These are phyloP conservation scores for Squalus acanthias DNA, from an alignment of 2,797 vertebrate species.

Conservation along the genomic window DNA sequence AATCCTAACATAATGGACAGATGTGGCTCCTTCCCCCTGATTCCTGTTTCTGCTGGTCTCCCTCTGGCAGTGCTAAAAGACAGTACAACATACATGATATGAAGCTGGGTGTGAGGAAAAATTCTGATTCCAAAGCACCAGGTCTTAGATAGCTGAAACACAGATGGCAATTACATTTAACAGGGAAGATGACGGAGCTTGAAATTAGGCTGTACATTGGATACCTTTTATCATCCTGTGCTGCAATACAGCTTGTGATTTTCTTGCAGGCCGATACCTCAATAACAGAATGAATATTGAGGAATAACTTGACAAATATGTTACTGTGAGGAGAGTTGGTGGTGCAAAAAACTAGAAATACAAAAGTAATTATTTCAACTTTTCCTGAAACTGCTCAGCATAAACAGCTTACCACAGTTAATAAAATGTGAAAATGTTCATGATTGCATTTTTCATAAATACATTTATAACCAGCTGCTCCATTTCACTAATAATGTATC, in stretches of 20 bases:
- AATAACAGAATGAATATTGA: background rate
- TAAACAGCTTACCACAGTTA: background rate
- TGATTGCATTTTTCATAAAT: conserved; percentile 1
- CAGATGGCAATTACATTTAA: conserved; percentile 45
- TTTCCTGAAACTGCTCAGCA: background rate
- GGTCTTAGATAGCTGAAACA: conserved; percentile 44
- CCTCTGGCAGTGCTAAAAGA: conserved; percentile 50
- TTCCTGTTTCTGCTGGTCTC: conserved; percentile 51
- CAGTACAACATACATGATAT: conserved; percentile 40
- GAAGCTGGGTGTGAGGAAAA: conserved; percentile 48
- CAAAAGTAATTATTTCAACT: background rate
- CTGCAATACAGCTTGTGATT: background rate
- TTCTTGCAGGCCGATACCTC: background rate
- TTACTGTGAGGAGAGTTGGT: background rate
- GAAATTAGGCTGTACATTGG: conserved; percentile 44
- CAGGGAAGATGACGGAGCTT: conserved; percentile 39
- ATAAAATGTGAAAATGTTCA: background rate
- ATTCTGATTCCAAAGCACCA: conserved; percentile 47
- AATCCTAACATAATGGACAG: conserved; percentile 50
- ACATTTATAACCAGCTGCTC: conserved; percentile 27
- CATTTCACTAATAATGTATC: background rate
- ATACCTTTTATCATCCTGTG: conserved; percentile 33
- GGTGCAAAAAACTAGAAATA: background rate
- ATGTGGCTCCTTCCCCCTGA: conserved; percentile 51
- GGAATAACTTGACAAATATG: background rate